These are phyloP conservation scores for Caenorhabditis latens DNA, from an alignment of 1,140 invertebrate species.

Conservation along the genomic window DNA sequence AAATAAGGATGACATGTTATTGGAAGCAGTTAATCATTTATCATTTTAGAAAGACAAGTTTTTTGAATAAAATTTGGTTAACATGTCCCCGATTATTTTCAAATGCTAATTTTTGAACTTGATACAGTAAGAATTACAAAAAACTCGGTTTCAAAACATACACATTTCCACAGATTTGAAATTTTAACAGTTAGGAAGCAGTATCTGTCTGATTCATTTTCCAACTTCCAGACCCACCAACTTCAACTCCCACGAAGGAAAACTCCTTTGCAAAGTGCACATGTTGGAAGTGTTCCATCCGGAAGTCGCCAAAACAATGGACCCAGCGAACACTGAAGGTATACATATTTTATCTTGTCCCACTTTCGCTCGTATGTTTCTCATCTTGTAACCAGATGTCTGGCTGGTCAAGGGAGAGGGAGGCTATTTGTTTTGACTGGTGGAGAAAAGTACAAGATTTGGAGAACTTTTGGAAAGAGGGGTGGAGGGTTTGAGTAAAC, in stretches of 20 bases:
- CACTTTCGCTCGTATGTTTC: not conserved
- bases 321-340: constrained; percentile 67
- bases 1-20: too few relatives aligned
- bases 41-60: too few relatives aligned
- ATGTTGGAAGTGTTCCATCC: constrained; percentile 74
- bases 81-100: too few relatives aligned
- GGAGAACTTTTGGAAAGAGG: not conserved
- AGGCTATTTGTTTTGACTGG: not conserved
- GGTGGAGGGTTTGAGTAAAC: not conserved
- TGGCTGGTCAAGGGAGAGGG: not conserved
- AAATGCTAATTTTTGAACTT: too few relatives aligned
- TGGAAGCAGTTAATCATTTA: too few relatives aligned
- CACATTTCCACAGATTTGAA: too few relatives aligned
- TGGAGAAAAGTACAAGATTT: not conserved
- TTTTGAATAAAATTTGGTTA: too few relatives aligned
- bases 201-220: too few relatives aligned
- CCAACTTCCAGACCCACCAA: constrained; percentile 69
- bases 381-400: constrained; percentile 30
- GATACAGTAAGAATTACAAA: too few relatives aligned
- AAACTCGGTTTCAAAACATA: too few relatives aligned
- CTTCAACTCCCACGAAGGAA: constrained; percentile 75
- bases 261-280: constrained; percentile 71
- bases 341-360: not conserved
- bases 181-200: too few relatives aligned
- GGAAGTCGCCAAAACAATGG: constrained; percentile 68